Evolutionary conservation across 2,888 invertebrate species (phyloP).

Genomic region (Tiphia femorata): DNA sequence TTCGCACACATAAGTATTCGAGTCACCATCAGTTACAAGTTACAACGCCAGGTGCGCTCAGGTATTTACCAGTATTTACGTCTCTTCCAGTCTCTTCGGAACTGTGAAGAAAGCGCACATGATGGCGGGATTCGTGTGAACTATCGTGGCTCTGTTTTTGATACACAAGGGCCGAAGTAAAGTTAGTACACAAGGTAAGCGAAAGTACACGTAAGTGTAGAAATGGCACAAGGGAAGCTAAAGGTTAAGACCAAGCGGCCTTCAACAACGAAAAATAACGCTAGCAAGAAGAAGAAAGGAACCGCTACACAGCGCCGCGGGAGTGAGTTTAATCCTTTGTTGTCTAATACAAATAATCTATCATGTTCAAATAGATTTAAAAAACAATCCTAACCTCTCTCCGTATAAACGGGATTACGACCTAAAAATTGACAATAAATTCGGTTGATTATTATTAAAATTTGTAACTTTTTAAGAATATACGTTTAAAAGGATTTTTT

Average conservation of each 20-base stretch:
- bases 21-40: no score
- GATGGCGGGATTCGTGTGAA: no score
- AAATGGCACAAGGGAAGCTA: conserved; percentile 79
- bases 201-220: not conserved
- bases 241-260: conserved; percentile 78
- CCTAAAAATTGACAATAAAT: not conserved
- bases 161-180: no score
- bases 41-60: no score
- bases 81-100: no score
- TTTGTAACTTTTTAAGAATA: not conserved
- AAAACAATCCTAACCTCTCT: not conserved
- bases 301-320: conserved; percentile 73
- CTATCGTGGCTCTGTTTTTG: no score
- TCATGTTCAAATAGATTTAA: not conserved
- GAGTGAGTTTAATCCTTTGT: conserved; percentile 68
- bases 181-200: no score
- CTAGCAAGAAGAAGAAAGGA: conserved; percentile 69
- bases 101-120: no score
- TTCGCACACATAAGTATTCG: no score
- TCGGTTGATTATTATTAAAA: not conserved
- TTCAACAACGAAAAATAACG: conserved; percentile 69
- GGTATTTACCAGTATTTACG: no score
- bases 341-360: conserved; percentile 3
- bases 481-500: not conserved
- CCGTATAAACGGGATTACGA: no score